phyloP scores from a whole-genome alignment of 1,140 invertebrate species.

The Bilobella aurantiaca region DNA sequence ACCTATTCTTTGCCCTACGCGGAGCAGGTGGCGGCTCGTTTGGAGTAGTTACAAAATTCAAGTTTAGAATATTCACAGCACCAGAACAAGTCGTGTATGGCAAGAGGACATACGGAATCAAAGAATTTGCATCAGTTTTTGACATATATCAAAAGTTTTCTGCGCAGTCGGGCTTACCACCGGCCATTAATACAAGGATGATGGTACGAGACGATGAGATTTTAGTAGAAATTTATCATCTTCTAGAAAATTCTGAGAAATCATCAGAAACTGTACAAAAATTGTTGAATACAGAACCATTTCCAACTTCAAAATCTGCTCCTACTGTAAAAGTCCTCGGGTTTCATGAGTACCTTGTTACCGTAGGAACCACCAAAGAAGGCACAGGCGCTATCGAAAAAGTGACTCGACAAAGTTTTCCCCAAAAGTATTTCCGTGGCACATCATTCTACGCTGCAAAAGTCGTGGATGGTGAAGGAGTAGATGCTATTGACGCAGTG shows the following conservation, averaged over 20 bases:
- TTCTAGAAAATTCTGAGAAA: too few relatives aligned
- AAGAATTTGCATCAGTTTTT: background rate
- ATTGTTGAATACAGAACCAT: too few relatives aligned
- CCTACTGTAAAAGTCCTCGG: too few relatives aligned
- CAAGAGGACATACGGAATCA: background rate
- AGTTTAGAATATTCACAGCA: background rate
- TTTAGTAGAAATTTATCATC: too few relatives aligned
- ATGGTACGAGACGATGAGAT: too few relatives aligned
- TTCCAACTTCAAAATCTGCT: too few relatives aligned
- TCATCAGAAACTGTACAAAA: too few relatives aligned
- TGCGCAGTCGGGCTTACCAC: too few relatives aligned
- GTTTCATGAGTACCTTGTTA: background rate
- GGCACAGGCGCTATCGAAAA: background rate
- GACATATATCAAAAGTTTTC: background rate
- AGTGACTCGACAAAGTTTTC: background rate
- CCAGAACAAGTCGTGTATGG: background rate
- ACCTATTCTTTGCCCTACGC: conserved; percentile 7
- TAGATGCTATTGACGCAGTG: background rate
- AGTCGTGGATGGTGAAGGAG: too few relatives aligned
- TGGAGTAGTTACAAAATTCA: background rate
- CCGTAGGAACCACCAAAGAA: background rate
- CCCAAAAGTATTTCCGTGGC: background rate
- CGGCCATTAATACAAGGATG: too few relatives aligned
- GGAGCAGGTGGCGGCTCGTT: conserved; percentile 1
- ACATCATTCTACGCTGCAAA: background rate